Percentiles rank a stretch among this genome's conserved stretches.
Evolutionary conservation across 2,113 vertebrate species (phyloP).

Genomic region (Chascanopsetta lugubris): DNA sequence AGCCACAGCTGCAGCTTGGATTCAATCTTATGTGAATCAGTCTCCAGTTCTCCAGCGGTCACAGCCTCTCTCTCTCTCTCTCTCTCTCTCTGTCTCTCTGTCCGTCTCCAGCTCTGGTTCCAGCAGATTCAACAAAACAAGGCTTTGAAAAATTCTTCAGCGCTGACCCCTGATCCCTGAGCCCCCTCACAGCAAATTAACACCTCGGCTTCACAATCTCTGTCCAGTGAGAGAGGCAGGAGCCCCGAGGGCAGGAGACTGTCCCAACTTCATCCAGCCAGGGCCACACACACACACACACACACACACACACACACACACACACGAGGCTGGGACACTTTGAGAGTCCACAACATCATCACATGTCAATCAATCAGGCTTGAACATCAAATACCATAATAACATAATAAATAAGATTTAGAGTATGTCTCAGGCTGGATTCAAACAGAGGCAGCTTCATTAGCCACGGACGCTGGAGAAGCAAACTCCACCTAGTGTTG

Average conservation of each 20-base stretch:
- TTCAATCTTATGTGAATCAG: background rate
- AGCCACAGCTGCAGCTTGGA: background rate
- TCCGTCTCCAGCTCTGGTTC: background rate
- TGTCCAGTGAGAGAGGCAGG: background rate
- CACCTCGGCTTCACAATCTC: conserved; percentile 74
- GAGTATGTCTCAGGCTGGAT: too few relatives aligned
- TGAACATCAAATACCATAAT: too few relatives aligned
- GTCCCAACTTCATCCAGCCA: too few relatives aligned
- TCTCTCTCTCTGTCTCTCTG: background rate
- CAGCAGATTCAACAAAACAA: conserved; percentile 34
- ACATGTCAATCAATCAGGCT: too few relatives aligned
- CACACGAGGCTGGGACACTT: too few relatives aligned
- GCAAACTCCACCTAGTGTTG: too few relatives aligned
- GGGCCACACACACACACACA: too few relatives aligned
- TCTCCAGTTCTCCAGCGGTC: background rate
- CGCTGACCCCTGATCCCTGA: conserved; percentile 53
- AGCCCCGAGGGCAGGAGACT: background rate
- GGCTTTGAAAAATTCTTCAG: conserved; percentile 72
- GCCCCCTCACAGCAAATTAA: conserved; percentile 64
- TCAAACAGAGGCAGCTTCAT: too few relatives aligned
- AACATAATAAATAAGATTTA: too few relatives aligned
- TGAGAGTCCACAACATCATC: too few relatives aligned
- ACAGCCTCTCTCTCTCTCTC: background rate
- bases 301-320: too few relatives aligned
- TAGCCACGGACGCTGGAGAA: too few relatives aligned